Evolutionary conservation across 2,888 invertebrate species (phyloP).

Genomic region (Drosophila nigricruria): DNA sequence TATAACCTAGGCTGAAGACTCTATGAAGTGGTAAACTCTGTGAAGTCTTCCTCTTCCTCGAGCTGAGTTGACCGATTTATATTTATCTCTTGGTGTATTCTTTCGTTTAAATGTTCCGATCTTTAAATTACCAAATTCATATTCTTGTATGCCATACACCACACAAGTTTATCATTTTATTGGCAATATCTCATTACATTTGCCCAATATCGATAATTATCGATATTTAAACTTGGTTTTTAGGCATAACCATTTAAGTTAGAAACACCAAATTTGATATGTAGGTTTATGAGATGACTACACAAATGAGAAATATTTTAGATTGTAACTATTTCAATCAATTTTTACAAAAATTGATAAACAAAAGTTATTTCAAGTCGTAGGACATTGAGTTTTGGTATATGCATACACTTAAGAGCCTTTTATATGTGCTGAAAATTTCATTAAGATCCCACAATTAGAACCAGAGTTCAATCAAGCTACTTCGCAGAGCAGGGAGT

Average conservation of each 20-base stretch:
- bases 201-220: background rate
- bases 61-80: too few species aligned
- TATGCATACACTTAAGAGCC: too few species aligned
- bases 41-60: too few species aligned
- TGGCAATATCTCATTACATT: background rate
- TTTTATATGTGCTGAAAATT: background rate
- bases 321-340: too few species aligned
- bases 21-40: background rate
- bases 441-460: accelerated
- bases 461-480: background rate
- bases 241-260: background rate
- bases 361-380: too few species aligned
- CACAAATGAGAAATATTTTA: accelerated
- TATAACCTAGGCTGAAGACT: background rate
- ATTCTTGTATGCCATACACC: too few species aligned
- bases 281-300: background rate
- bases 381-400: too few species aligned
- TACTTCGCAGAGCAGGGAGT: background rate
- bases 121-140: too few species aligned
- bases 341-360: background rate
- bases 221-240: background rate
- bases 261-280: too few species aligned
- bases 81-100: too few species aligned
- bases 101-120: too few species aligned
- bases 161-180: background rate